Evolutionary conservation across 2,113 vertebrate genomes (phyloP).

Genomic region (Irena cyanogastra): DNA sequence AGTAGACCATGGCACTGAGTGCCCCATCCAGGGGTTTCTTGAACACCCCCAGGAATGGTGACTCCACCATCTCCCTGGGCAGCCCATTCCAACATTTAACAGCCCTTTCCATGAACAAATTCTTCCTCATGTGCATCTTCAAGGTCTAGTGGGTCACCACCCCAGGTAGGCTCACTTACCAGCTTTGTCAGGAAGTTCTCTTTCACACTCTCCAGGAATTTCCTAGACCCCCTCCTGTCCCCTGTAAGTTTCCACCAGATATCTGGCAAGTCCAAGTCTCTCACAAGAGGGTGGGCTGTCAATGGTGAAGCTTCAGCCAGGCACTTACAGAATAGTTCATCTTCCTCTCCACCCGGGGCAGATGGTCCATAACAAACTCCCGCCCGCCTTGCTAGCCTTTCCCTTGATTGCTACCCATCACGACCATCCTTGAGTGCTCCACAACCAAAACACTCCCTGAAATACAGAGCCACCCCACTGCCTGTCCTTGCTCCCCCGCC

Average conservation of each 20-base stretch:
- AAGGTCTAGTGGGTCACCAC: not conserved
- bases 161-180: not conserved
- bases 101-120: not conserved
- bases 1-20: no score
- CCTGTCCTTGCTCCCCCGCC: not conserved
- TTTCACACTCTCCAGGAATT: not conserved
- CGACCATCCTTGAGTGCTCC: not conserved
- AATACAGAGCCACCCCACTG: not conserved
- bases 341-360: not conserved
- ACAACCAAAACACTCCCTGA: not conserved
- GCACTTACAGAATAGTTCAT: not conserved
- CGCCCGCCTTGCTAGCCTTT: not conserved
- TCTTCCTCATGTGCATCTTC: not conserved
- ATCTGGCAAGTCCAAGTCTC: not conserved
- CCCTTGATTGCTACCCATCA: not conserved
- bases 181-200: not conserved
- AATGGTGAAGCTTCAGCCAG: not conserved
- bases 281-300: not conserved
- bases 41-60: not conserved
- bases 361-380: no score
- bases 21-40: not conserved
- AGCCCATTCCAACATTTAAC: not conserved
- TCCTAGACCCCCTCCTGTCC: not conserved
- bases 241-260: not conserved
- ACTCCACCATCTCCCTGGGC: not conserved